Evolutionary conservation across 2,888 invertebrate genomes (phyloP).

Genomic region (Ennomos erosarius): DNA sequence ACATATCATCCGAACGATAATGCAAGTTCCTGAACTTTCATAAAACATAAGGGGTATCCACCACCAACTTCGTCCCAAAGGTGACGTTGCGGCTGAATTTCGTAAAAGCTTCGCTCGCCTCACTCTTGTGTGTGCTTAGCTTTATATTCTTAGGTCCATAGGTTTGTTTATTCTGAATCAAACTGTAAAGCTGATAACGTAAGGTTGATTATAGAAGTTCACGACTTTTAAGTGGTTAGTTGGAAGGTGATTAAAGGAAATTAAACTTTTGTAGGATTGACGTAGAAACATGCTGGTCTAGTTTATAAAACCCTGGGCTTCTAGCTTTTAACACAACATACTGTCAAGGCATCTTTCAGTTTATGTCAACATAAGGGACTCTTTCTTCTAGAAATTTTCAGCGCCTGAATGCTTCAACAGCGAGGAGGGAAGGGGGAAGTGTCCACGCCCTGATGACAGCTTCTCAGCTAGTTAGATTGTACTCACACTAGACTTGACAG

Average conservation of each 20-base stretch:
- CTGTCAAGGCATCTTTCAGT: too few species aligned
- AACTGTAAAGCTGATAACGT: conserved; percentile 8
- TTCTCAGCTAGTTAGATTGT: too few species aligned
- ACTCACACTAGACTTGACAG: too few species aligned
- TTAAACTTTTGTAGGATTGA: conserved; percentile 32
- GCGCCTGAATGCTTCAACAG: too few species aligned
- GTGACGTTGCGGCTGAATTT: conserved; percentile 54
- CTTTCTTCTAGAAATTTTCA: too few species aligned
- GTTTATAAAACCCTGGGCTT: conserved; percentile 5
- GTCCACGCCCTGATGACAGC: too few species aligned
- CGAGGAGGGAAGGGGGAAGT: too few species aligned
- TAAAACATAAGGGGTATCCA: conserved; percentile 34
- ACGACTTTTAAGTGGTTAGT: conserved; percentile 14
- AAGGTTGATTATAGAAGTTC: conserved; percentile 30
- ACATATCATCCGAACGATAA: conserved; percentile 35
- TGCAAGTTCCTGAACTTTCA: conserved; percentile 39
- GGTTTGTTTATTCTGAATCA: conserved; percentile 4
- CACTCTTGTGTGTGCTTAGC: conserved; percentile 33
- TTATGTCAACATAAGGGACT: too few species aligned
- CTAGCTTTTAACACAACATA: neutral
- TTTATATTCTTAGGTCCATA: conserved; percentile 28
- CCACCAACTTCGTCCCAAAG: conserved; percentile 46
- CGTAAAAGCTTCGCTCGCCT: conserved; percentile 53
- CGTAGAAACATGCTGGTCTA: conserved; percentile 29
- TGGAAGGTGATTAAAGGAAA: conserved; percentile 8